Evolutionary conservation across 2,113 vertebrate genomes (phyloP), one percentile per base, ranked within the genome.

Genomic region (Chaetodon auriga): DNA sequence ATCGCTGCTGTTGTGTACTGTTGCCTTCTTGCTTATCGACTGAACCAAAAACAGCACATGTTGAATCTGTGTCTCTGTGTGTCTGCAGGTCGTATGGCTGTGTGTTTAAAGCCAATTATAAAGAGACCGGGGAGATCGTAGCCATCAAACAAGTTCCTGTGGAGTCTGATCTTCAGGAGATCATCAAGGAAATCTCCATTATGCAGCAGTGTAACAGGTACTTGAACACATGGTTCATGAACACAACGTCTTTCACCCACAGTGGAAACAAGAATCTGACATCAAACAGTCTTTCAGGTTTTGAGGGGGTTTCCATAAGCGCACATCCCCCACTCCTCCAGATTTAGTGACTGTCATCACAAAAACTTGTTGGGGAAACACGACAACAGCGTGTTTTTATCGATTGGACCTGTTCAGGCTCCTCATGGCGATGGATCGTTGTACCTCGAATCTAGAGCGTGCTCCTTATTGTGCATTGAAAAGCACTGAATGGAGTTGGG

Each of bases 191-290:
- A 82, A 99, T 99, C 90, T 97, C 98, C 75, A 98, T 99, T 80
- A 99, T 99, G 97, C 98, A 99, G 81, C 98, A 99, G 16, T 99
- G 97, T 69, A 97, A 99, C 95, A 99, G 98, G 97, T 98, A 91
- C 91, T 4, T n/a, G 36, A 14, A 0, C 11, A 2, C 7, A 0
- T 7, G 21, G 6, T 64, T 41, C 30, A 30, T 30, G 30, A 30
- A 3, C 30, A 30, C 30, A 30, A 30, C 3, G 38, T 41, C 38
- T 41, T 41, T 41, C 38, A 15, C 5, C 19, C 49, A 19, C 51
- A 0, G 21, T 25, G 72, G n/a, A 64, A 55, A 75, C 16, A 21
- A 38, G 13, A 55, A 16, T 57, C 41, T 16, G 0, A 25, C n/a
- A 45, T 57, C 36, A 55, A 14, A 66, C n/a, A n/a, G 13, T 6